phyloP scores from a whole-genome alignment of 2,797 vertebrate species.

The Cercopithecus hamlyni region DNA sequence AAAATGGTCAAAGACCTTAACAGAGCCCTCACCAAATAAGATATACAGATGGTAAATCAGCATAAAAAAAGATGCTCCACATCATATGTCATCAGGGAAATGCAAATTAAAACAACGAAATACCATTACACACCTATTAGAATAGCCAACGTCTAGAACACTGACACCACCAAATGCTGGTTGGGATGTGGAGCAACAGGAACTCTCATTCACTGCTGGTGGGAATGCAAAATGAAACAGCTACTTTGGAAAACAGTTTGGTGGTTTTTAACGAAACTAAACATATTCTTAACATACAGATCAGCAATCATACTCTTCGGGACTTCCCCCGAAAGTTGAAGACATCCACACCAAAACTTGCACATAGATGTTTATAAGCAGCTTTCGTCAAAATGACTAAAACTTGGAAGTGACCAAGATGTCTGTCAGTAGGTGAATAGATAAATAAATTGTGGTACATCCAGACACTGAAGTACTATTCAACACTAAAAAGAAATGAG shows the following conservation, averaged over 20 bases:
- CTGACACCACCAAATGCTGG: background rate
- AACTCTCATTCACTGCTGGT: background rate
- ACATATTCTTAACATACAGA: background rate
- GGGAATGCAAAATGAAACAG: background rate
- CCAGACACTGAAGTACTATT: background rate
- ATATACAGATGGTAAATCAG: background rate
- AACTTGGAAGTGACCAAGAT: background rate
- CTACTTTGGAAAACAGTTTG: background rate
- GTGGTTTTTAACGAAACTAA: background rate
- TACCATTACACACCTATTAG: background rate
- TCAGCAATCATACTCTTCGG: background rate
- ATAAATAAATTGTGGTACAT: background rate
- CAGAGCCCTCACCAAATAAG: background rate
- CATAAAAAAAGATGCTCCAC: background rate
- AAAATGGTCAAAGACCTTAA: background rate
- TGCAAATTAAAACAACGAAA: background rate
- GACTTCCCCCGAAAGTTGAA: background rate
- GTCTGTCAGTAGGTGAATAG: background rate
- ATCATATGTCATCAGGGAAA: background rate
- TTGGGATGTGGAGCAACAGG: background rate
- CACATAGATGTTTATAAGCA: background rate
- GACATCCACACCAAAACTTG: background rate
- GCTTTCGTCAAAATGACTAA: background rate
- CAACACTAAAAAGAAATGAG: background rate
- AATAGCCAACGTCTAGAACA: background rate